These are phyloP conservation scores for Cryptus viduatorius DNA, from an alignment of 2,888 invertebrate species.

Conservation along the genomic window DNA sequence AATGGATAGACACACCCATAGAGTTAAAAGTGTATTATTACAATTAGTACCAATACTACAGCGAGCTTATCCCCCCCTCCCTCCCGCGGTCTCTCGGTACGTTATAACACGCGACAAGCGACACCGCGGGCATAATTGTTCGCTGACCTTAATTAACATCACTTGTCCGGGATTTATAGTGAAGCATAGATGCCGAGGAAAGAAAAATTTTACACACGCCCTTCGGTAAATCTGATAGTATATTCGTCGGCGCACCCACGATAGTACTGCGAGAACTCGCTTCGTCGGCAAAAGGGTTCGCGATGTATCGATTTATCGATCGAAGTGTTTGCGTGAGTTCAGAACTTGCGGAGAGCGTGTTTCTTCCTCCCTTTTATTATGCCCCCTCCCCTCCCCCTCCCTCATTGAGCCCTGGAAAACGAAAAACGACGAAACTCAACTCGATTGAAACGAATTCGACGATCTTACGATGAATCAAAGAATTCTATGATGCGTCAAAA, in stretches of 20 bases:
- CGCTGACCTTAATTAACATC: slow-evolving; percentile 72
- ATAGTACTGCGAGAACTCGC: slow-evolving; percentile 4
- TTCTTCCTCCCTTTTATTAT: too few relatives aligned
- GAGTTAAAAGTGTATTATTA: slow-evolving; percentile 19
- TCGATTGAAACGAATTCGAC: too few relatives aligned
- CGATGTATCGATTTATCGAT: slow-evolving; percentile 61
- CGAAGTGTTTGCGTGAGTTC: slow-evolving; percentile 5
- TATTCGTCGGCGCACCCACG: slow-evolving; percentile 58
- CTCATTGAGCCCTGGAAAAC: too few relatives aligned
- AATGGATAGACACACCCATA: slow-evolving; percentile 16
- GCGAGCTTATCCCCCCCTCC: slow-evolving; percentile 32
- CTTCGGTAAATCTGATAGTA: slow-evolving; percentile 49
- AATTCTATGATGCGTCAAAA: neutral
- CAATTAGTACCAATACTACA: slow-evolving; percentile 28
- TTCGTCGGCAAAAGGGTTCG: slow-evolving; percentile 29
- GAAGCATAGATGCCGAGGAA: slow-evolving; percentile 19
- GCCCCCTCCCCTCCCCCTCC: too few relatives aligned
- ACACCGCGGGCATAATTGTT: slow-evolving; percentile 66
- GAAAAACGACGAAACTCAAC: too few relatives aligned
- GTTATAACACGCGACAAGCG: slow-evolving; percentile 50
- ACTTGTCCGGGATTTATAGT: slow-evolving; percentile 70
- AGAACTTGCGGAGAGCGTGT: neutral
- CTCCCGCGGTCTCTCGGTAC: neutral
- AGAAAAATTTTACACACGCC: slow-evolving; percentile 58
- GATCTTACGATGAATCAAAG: too few relatives aligned